Base-by-base conservation (phyloP, 2,888 invertebrate species). In the Sthenelais limicola region DNA sequence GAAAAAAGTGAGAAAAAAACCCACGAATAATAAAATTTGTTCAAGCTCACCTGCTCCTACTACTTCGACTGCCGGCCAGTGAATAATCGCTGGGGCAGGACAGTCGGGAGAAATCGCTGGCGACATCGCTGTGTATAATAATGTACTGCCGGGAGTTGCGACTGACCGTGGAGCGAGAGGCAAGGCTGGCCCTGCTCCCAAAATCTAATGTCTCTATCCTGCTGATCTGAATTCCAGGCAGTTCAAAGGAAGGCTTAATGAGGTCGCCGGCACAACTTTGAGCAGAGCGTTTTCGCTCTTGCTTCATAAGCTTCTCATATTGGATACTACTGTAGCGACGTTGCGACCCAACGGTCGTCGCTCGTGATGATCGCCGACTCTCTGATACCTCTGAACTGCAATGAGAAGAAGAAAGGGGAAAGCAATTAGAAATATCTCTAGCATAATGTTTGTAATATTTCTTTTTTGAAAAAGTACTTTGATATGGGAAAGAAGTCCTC, bases 141-240 rank as follows among this genome's bases (percentile, higher is more conserved):
- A 71, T 58, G 48, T 62, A 71, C 71, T 71, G 71, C 4, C 70
- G 52, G 1, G 70, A 70, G 54, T 54, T 70, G 18, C 70, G 52
- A 43, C 70, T 70, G 43, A 38, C 38, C 3, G 71, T 71, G 58
- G 62, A 71, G 51, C 71, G 21, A 35, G 71, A 76, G 30, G 66
- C 67, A 33, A 74, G 15, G 52, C 68, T 68, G 18, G 58, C 66
- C 12, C 74, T 30, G 26, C 72, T 68, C 32, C 74, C 77, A 30
- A 71, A 66, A 49, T 79, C 79, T 38, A 79, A 62, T 9, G 79
- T 79, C 48, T 79, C 79, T 9, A 78, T 73, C 9, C 79, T 72
- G 70, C 79, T 79, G 73, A 79, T 79, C 73, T 79, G 76, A 33
- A 79, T 79, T 15, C 79, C 79, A 3, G 77, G 77, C 2, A 77